These are phyloP conservation scores for Oryctes rhinoceros DNA, from an alignment of 1,140 invertebrate genomes.

Conservation along the genomic window DNA sequence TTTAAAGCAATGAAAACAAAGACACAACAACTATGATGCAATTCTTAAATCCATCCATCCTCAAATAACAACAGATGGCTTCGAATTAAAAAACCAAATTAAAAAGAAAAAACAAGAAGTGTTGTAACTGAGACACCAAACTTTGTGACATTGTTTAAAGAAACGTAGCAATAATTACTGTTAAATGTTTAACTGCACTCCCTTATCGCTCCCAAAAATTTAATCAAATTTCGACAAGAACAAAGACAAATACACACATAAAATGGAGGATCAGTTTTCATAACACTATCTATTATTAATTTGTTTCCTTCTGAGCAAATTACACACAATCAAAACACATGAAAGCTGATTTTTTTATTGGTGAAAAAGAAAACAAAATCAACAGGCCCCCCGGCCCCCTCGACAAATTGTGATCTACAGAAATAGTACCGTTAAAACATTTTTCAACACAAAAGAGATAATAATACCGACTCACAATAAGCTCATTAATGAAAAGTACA, in stretches of 20 bases:
- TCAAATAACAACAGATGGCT: no score
- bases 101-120: no score
- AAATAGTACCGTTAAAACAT: neutral
- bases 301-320: conserved; percentile 11
- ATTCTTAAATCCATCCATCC: no score
- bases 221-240: neutral
- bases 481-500: no score
- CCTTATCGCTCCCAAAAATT: no score
- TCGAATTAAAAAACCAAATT: no score
- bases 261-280: neutral
- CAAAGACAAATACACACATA: neutral
- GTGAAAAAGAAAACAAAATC: no score
- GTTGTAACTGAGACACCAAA: no score
- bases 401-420: no score
- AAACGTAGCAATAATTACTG: conserved; percentile 6
- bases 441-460: neutral
- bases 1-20: no score
- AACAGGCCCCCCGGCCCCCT: no score
- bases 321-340: neutral
- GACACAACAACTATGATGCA: no score
- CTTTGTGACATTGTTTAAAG: neutral
- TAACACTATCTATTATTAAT: neutral
- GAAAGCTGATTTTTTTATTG: neutral
- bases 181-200: neutral
- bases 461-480: neutral